Percentiles rank a stretch among this genome's conserved stretches.
Conservation (phyloP, 2,888 invertebrate species). For the Pterobdella sp. region DNA sequence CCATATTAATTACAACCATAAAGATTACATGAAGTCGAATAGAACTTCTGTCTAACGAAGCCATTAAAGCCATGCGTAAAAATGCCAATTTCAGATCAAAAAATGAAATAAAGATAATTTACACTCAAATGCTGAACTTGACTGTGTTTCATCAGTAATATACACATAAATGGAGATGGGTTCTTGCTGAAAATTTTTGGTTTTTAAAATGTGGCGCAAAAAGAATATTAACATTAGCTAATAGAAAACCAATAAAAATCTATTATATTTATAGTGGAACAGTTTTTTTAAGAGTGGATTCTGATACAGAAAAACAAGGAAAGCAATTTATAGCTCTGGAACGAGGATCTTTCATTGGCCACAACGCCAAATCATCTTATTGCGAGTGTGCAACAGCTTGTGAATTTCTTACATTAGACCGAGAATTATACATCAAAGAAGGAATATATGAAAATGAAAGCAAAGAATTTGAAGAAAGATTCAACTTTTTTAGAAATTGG, state of each 20-base stretch:
- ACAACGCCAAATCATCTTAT: background rate
- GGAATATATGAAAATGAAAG: background rate
- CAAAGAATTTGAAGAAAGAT: constrained; percentile 15
- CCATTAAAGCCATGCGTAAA: constrained; percentile 12
- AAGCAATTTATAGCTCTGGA: background rate
- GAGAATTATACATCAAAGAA: background rate
- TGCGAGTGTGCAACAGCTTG: constrained; percentile 24
- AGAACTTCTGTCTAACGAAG: background rate
- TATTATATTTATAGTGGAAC: constrained; percentile 20
- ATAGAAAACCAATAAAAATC: constrained; percentile 16
- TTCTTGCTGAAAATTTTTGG: constrained; percentile 11
- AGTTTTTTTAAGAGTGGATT: background rate
- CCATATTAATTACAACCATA: background rate
- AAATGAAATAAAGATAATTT: constrained; percentile 17
- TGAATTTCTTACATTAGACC: constrained; percentile 16
- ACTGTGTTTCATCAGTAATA: constrained; percentile 2
- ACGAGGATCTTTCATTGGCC: constrained; percentile 14
- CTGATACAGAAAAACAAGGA: background rate
- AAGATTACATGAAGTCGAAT: background rate
- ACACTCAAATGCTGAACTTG: constrained; percentile 18
- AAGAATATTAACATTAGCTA: background rate
- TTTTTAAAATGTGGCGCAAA: constrained; percentile 9
- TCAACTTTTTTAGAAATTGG: constrained; percentile 22
- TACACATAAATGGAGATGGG: constrained; percentile 12
- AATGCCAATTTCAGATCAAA: background rate